Evolutionary conservation across 2,888 invertebrate species (phyloP).

Genomic region (Pediacus dermestoides): DNA sequence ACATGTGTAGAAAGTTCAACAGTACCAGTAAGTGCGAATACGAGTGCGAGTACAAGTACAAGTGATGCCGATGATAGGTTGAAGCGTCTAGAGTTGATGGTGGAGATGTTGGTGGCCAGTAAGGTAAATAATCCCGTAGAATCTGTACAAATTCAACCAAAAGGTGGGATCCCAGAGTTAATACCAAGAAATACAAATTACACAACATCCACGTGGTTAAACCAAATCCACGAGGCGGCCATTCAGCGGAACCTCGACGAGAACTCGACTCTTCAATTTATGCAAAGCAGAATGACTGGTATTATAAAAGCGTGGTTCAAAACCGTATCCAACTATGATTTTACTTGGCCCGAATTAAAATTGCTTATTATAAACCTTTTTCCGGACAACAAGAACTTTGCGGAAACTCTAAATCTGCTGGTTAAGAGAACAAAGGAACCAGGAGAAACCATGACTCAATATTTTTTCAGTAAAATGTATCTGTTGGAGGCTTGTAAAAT

Average conservation of each 20-base stretch:
- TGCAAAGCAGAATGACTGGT: slow-evolving; percentile 34
- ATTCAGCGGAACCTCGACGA: slow-evolving; percentile 31
- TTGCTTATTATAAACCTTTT: slow-evolving; percentile 34
- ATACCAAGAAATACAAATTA: slow-evolving; percentile 28
- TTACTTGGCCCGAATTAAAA: slow-evolving; percentile 37
- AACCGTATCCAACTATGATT: slow-evolving; percentile 29
- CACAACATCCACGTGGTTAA: slow-evolving; percentile 37
- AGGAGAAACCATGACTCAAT: slow-evolving; percentile 34
- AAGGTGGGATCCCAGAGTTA: slow-evolving; percentile 18
- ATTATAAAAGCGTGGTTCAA: slow-evolving; percentile 38
- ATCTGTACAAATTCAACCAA: slow-evolving; percentile 2
- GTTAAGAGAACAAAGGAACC: slow-evolving; percentile 29
- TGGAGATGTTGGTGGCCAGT: slow-evolving; percentile 29
- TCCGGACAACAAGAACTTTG: slow-evolving; percentile 36
- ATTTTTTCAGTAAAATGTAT: slow-evolving; percentile 37
- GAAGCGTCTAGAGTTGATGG: slow-evolving; percentile 33
- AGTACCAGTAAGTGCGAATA: background rate
- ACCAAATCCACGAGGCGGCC: slow-evolving; percentile 32
- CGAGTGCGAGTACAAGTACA: no score
- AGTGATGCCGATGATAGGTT: slow-evolving; percentile 24
- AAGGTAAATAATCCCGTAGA: slow-evolving; percentile 5
- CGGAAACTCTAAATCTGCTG: slow-evolving; percentile 29
- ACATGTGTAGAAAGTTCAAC: no score
- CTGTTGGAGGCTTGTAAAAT: slow-evolving; percentile 37
- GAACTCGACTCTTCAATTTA: slow-evolving; percentile 28